Conservation (phyloP, 2,113 vertebrate genomes). For the Platycercus adscitus region DNA sequence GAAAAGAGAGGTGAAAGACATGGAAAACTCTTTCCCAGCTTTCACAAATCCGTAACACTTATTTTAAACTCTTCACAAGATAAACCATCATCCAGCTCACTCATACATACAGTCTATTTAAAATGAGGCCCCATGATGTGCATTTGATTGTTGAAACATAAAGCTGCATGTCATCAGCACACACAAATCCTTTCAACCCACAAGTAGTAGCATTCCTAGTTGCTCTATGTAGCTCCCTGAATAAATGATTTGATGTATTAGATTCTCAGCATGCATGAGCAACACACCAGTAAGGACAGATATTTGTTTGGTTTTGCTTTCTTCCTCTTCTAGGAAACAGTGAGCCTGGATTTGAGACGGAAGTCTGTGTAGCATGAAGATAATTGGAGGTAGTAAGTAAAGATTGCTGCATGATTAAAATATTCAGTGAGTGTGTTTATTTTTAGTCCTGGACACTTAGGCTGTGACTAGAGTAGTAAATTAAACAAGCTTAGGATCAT, state of each 20-base stretch:
- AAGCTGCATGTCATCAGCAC: background rate
- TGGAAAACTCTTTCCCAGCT: background rate
- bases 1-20: background rate
- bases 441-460: slow-evolving; percentile 2
- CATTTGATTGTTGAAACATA: background rate
- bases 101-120: background rate
- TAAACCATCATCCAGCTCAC: background rate
- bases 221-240: background rate
- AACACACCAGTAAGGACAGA: background rate
- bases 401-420: background rate
- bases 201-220: background rate
- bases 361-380: background rate
- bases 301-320: background rate
- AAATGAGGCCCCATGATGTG: background rate
- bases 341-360: background rate
- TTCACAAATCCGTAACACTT: background rate
- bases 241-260: background rate
- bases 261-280: background rate
- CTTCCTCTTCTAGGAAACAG: background rate
- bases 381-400: background rate
- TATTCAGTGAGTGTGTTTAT: background rate
- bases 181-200: background rate
- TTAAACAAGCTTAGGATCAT: background rate
- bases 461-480: background rate
- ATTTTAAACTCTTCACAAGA: background rate